Evolutionary conservation across 1,140 invertebrate genomes (phyloP), one percentile per base, ranked within the genome.

Genomic region (Phortica variegata): DNA sequence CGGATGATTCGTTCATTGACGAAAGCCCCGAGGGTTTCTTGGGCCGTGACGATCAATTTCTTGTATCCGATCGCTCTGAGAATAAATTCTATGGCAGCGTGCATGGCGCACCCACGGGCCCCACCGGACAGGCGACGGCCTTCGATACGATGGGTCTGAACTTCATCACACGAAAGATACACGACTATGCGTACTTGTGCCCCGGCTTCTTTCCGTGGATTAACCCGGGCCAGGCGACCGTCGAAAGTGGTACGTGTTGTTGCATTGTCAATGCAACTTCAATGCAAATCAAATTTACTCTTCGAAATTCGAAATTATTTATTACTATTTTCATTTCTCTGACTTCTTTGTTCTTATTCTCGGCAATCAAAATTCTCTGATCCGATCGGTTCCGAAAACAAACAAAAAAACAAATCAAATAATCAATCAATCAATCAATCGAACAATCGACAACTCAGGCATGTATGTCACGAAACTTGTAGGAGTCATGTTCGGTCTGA

Each of bases 181-280:
- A 90, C 79, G 83, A 84, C 10, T 83, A 85, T 49, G 87, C 88
- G 21, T 91, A 92, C 68, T 77, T 91, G 39, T 91, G 88, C 72
- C 90, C 91, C 9, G 88, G 87, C 6, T 83, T 93, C 52, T 89
- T 93, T 66, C 91, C 91, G 1, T 93, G 90, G 90, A 86, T 90
- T 1, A 89, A 93, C 68, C 83, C 83, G 42, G 90, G 91, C 19
- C 90, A 90, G 2, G 89, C 90, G 13, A 93, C 91, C 3, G 85
- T 90, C 62, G 84, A 86, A 51, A 87, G 85, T 43, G 82, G 82
- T 83, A 69, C 60, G 59, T 58, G 19, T 18, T 18, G 63, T 62
- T 32, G 10, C 19, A 3, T 13, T 8, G 13, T 15, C 10, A 26
- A 15, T 9, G 34, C 32, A 49, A 48, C 31, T 37, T 32, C 16